phyloP scores from a whole-genome alignment of 2,888 invertebrate genomes.

The Notodonta dromedarius region DNA sequence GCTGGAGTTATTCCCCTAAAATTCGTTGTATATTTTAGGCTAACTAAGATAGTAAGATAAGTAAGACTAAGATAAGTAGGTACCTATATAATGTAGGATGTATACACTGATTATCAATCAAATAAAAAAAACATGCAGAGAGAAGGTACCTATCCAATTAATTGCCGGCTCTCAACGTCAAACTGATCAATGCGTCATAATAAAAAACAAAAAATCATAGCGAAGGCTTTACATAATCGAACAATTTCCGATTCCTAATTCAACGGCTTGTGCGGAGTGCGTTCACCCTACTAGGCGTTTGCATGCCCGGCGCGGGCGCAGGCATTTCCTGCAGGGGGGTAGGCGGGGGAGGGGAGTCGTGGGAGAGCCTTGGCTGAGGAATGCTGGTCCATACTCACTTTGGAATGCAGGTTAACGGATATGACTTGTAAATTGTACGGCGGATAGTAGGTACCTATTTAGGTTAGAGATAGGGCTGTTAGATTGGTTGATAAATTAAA shows the following conservation, averaged over 20 bases:
- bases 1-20: too few species aligned
- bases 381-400: slow-evolving; percentile 57
- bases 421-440: not conserved
- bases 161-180: not conserved
- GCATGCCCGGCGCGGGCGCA: slow-evolving; percentile 68
- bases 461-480: not conserved
- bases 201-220: not conserved
- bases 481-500: not conserved
- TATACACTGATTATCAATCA: too few species aligned
- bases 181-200: not conserved
- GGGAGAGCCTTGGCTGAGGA: slow-evolving; percentile 61
- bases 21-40: too few species aligned
- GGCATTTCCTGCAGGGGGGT: slow-evolving; percentile 55
- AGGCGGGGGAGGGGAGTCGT: slow-evolving; percentile 42
- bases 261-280: slow-evolving; percentile 46
- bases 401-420: slow-evolving; percentile 55
- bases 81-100: too few species aligned
- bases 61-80: too few species aligned
- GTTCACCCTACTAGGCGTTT: slow-evolving; percentile 65
- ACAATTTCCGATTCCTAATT: slow-evolving; percentile 50
- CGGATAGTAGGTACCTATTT: not conserved
- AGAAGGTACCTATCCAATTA: not conserved
- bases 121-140: too few species aligned
- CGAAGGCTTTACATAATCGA: slow-evolving; percentile 26
- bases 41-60: too few species aligned